Percentiles rank a stretch among this genome's conserved stretches.
These are phyloP conservation scores for Dasyurus viverrinus DNA, from an alignment of 2,113 vertebrate species.

Conservation along the genomic window DNA sequence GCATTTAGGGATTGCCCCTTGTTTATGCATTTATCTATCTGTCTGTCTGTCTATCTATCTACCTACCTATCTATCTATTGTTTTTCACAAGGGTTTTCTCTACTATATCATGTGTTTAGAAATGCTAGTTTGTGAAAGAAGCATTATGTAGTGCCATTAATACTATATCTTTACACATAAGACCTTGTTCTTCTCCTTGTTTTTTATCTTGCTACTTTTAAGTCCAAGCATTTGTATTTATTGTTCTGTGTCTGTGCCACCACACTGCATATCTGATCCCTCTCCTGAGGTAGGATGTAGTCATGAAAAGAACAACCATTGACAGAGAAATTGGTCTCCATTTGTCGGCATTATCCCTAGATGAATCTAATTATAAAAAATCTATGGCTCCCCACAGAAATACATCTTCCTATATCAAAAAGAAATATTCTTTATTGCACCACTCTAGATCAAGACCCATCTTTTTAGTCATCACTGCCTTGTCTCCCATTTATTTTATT, in stretches of 20 bases:
- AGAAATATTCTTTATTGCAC: not conserved
- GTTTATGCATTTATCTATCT: no score
- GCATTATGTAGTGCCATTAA: not conserved
- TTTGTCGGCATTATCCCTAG: no score
- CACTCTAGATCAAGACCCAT: not conserved
- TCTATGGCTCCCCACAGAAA: no score
- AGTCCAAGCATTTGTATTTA: not conserved
- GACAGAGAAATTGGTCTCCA: no score
- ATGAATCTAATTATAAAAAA: not conserved
- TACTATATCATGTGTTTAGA: not conserved
- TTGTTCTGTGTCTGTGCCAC: not conserved
- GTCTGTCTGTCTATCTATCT: not conserved
- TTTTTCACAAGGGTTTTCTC: not conserved
- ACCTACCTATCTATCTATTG: not conserved
- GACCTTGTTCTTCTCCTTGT: not conserved
- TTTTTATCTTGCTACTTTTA: not conserved
- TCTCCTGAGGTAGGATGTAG: not conserved
- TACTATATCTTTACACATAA: not conserved
- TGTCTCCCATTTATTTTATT: not conserved
- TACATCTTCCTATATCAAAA: not conserved
- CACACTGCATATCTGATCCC: no score
- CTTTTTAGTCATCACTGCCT: not conserved
- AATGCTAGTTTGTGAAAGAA: not conserved
- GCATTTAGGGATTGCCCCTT: not conserved
- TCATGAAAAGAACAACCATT: no score